Evolutionary conservation across 2,113 vertebrate genomes (phyloP).

Genomic region (Halcyon malimbica): DNA sequence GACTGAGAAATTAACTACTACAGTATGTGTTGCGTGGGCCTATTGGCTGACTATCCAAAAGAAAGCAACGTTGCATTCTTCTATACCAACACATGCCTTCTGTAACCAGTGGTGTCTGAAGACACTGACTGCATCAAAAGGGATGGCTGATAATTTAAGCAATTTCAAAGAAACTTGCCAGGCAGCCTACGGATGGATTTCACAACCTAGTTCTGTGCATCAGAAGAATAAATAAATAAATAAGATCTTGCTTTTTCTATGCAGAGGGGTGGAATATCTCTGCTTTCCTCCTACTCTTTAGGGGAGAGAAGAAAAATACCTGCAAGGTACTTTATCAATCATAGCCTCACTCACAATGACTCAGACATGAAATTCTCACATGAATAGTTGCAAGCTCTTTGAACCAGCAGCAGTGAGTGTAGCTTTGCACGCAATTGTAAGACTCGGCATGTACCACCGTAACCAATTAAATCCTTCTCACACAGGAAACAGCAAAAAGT

Average conservation of each 20-base stretch:
- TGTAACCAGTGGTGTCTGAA: neutral
- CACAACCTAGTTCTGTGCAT: neutral
- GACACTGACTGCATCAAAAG: neutral
- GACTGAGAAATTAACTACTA: neutral
- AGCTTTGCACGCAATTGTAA: neutral
- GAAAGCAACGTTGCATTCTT: neutral
- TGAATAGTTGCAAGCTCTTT: neutral
- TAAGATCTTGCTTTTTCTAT: neutral
- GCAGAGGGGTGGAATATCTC: neutral
- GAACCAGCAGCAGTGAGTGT: neutral
- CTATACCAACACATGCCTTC: neutral
- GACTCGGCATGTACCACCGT: rapidly evolving
- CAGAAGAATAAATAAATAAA: neutral
- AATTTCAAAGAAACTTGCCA: neutral
- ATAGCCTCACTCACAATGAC: neutral
- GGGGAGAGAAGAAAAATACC: neutral
- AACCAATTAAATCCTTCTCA: neutral
- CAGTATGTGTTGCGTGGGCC: neutral
- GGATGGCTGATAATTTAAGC: neutral
- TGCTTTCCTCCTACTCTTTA: neutral
- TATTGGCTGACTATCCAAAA: neutral
- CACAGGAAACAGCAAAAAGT: neutral
- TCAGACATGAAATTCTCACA: neutral
- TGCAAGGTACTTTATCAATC: neutral
- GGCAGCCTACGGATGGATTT: neutral